phyloP scores from a whole-genome alignment of 2,113 vertebrate species.

The Neodon shergylaensis region DNA sequence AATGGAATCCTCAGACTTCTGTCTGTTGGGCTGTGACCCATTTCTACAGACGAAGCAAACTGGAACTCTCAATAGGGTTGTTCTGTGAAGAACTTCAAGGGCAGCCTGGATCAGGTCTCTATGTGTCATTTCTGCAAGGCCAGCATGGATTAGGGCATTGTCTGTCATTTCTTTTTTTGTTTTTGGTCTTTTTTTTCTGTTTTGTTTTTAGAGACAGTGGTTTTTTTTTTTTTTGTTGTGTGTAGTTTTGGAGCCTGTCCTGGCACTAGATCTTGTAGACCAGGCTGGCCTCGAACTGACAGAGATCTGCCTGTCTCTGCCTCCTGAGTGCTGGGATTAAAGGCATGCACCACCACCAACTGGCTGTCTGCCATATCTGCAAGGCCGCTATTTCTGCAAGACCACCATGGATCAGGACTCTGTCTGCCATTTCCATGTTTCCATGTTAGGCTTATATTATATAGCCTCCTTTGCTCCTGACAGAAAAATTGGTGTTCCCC shows the following conservation, averaged over 20 bases:
- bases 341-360: rapidly evolving
- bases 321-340: no score
- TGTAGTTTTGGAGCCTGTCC: no score
- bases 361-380: no score
- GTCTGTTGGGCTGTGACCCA: not conserved
- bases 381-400: no score
- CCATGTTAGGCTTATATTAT: not conserved
- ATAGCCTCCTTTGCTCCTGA: not conserved
- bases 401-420: not conserved
- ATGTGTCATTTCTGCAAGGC: not conserved
- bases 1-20: not conserved
- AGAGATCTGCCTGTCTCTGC: no score
- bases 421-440: not conserved
- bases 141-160: no score
- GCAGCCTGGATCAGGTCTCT: not conserved
- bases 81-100: not conserved
- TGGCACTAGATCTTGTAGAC: no score
- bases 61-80: not conserved
- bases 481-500: not conserved
- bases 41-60: not conserved
- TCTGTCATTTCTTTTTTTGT: no score
- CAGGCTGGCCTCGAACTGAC: no score
- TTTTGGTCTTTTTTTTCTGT: no score
- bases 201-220: no score
- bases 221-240: no score